Base-by-base conservation (phyloP, 2,888 invertebrate species). In the Copidosoma aretas region DNA sequence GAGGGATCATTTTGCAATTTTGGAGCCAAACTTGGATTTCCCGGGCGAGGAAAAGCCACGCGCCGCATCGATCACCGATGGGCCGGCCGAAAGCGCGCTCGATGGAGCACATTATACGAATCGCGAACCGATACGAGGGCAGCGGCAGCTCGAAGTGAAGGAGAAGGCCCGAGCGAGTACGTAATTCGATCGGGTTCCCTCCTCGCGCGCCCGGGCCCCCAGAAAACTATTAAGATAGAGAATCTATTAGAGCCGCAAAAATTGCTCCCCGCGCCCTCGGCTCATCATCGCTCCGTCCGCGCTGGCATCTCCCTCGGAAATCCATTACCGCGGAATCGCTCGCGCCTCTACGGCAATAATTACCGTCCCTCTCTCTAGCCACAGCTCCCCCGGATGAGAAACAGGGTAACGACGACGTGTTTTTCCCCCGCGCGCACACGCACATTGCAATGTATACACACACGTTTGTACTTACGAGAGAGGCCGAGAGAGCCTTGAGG, bases 401-500 rank as follows among this genome's bases (percentile, higher is more conserved):
- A 32, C 4, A 32, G 66, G 66, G 66, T 70, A 70, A 63, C 43
- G 43, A 60, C n/a, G n/a, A n/a, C n/a, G n/a, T 32, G 32, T 32
- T 3, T 32, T 32, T 32, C 32, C 32, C 32, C n/a, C n/a, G n/a
- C n/a, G n/a, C n/a, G n/a, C n/a, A n/a, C n/a, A n/a, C n/a, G n/a
- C n/a, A n/a, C n/a, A n/a, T n/a, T n/a, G n/a, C n/a, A n/a, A n/a
- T n/a, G n/a, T n/a, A n/a, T n/a, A n/a, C n/a, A n/a, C n/a, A n/a
- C n/a, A n/a, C n/a, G n/a, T n/a, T n/a, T n/a, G n/a, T n/a, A n/a
- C n/a, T n/a, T n/a, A n/a, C n/a, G n/a, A n/a, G n/a, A n/a, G n/a
- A n/a, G n/a, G n/a, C n/a, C 32, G 3, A 8, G 32, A 32, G 32
- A 32, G 73, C 68, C 73, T 75, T 76, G 74, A 81, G 80, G 81